Percentiles rank a stretch among this genome's conserved stretches.
phyloP scores from a whole-genome alignment of 2,888 invertebrate species.

The Drosophila limbata region DNA sequence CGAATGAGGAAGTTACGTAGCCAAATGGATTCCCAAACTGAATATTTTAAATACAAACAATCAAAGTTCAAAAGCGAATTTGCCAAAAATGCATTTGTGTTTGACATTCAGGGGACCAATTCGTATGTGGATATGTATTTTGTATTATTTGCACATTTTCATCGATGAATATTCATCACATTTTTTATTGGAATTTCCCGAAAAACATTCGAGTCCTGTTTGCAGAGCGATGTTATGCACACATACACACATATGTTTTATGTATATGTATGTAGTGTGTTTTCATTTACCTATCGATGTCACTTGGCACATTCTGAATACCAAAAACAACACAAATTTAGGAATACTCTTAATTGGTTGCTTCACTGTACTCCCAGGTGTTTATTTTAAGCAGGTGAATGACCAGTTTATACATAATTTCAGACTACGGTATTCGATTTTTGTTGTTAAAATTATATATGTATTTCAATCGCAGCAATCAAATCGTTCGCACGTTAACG shows the following conservation, averaged over 20 bases:
- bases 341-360: not conserved
- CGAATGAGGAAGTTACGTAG: conserved; percentile 11
- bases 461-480: conserved; percentile 58
- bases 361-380: not conserved
- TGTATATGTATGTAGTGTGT: not conserved
- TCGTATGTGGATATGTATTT: conserved; percentile 12
- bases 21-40: conserved; percentile 33
- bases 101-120: conserved; percentile 13
- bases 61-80: conserved; percentile 41
- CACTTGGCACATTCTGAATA: conserved; percentile 17
- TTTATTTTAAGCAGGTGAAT: not conserved
- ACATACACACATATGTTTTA: not conserved
- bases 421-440: not conserved
- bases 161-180: conserved; percentile 23
- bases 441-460: conserved; percentile 1
- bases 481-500: conserved; percentile 50
- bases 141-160: conserved; percentile 17
- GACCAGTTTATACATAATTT: not conserved
- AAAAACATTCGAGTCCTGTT: conserved; percentile 17
- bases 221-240: conserved; percentile 7
- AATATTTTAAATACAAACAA: conserved; percentile 53
- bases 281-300: conserved; percentile 28
- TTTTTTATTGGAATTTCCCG: conserved; percentile 9
- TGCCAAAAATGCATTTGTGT: conserved; percentile 34
- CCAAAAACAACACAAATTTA: not conserved